Percentiles rank a stretch among this genome's conserved stretches.
Conservation (phyloP, 2,113 vertebrate species). For the Cyprinodon variegatus region DNA sequence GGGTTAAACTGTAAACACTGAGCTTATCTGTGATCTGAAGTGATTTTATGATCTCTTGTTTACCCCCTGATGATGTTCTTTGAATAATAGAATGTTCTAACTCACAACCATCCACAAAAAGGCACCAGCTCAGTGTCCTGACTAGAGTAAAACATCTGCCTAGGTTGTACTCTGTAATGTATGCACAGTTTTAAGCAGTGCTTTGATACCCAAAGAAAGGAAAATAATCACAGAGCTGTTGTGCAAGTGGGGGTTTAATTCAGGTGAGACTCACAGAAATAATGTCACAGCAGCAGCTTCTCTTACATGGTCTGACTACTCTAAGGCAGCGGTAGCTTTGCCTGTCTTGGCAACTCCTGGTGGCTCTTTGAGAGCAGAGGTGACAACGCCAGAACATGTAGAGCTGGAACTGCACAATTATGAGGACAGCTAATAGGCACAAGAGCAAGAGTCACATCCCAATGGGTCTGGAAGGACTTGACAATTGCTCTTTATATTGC, state of each 20-base stretch:
- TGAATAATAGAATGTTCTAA: too few species aligned
- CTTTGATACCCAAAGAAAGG: not conserved
- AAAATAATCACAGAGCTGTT: not conserved
- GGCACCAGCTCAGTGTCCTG: not conserved
- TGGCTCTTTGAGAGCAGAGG: slow-evolving; percentile 24
- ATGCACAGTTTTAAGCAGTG: not conserved
- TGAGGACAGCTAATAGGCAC: not conserved
- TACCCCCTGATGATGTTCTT: too few species aligned
- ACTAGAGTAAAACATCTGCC: not conserved
- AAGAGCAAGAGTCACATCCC: not conserved
- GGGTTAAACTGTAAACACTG: too few species aligned
- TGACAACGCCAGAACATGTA: slow-evolving; percentile 4
- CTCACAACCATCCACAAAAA: not conserved
- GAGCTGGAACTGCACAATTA: not conserved
- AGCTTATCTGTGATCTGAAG: too few species aligned
- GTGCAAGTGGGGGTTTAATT: slow-evolving; percentile 22
- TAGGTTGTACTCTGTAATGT: not conserved
- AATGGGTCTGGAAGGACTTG: not conserved
- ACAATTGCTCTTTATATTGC: not conserved
- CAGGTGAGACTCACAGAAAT: slow-evolving; percentile 24
- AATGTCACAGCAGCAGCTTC: not conserved
- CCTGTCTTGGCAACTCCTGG: not conserved
- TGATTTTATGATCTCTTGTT: too few species aligned
- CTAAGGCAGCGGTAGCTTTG: slow-evolving; percentile 4
- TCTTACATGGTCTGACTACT: slow-evolving; percentile 1